Percentiles rank a stretch among this genome's conserved stretches.
Conservation (phyloP, 30 jellyfish, hydroid and myxozoan species). For the Cassiopea xamachana region DNA sequence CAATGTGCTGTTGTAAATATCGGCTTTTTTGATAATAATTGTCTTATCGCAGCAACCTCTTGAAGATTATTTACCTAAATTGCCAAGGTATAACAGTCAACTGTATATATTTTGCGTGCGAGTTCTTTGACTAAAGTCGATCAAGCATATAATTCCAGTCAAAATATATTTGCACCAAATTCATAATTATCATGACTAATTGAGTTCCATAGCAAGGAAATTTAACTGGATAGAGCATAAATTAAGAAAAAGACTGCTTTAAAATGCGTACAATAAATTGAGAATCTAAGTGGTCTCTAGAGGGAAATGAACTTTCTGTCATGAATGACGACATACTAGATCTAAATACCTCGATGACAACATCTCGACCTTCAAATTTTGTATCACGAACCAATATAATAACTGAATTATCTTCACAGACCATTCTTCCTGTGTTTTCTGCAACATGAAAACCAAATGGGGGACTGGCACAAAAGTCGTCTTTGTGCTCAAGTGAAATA, state of each 20-base stretch:
- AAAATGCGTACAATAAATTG: no score
- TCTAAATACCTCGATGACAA: conserved; percentile 69
- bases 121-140: no score
- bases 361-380: conserved; percentile 81
- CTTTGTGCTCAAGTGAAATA: conserved; percentile 75
- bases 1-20: conserved; percentile 80
- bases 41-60: conserved; percentile 61
- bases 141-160: no score
- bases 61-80: conserved; percentile 34
- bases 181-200: no score
- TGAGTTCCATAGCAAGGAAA: no score
- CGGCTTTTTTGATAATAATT: conserved; percentile 63
- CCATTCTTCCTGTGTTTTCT: conserved; percentile 74
- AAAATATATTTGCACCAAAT: no score
- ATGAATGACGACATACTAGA: no score
- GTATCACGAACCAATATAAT: conserved; percentile 84
- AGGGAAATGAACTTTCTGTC: no score
- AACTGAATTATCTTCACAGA: conserved; percentile 70
- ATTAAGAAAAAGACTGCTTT: no score
- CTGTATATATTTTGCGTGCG: neutral
- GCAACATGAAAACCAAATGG: conserved; percentile 82
- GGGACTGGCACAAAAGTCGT: conserved; percentile 81
- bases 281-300: no score
- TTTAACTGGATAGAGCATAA: no score
- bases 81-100: neutral